Conservation (phyloP, 2,113 vertebrate genomes). For the Plectropomus leopardus region DNA sequence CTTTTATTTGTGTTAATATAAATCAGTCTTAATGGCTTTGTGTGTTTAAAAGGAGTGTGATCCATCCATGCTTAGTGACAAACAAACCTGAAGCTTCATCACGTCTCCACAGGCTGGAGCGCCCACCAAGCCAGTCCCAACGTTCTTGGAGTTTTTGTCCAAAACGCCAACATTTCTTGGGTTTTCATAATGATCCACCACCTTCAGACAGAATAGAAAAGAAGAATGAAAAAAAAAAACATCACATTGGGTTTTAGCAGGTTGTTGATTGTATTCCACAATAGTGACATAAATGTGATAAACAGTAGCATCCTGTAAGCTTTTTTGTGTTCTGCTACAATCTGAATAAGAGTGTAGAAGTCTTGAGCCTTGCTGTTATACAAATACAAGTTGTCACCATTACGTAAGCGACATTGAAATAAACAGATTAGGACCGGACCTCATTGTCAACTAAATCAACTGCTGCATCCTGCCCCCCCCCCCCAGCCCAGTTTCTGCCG, state of each 20-base stretch:
- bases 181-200: slow-evolving; percentile 98
- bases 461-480: slow-evolving; percentile 25
- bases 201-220: slow-evolving; percentile 81
- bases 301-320: not conserved
- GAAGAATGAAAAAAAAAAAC: not conserved
- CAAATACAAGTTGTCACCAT: slow-evolving; percentile 16
- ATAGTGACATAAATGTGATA: not conserved
- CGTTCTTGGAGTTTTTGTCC: slow-evolving; percentile 92
- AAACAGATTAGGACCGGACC: slow-evolving; percentile 60
- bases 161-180: slow-evolving; percentile 95
- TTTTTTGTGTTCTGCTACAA: not conserved
- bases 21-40: not conserved
- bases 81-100: slow-evolving; percentile 95
- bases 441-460: slow-evolving; percentile 43
- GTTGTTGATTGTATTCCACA: not conserved
- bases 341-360: not conserved
- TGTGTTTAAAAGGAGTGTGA: not conserved
- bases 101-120: slow-evolving; percentile 98
- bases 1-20: not conserved
- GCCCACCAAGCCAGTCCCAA: slow-evolving; percentile 96
- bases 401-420: slow-evolving; percentile 43
- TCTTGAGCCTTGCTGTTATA: slow-evolving; percentile 15
- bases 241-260: not conserved
- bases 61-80: not conserved
- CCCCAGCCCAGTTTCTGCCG: slow-evolving; percentile 45